Evolutionary conservation across 2,113 vertebrate species (phyloP), one percentile per base, ranked within the genome.

Genomic region (Thalassoma bifasciatum): DNA sequence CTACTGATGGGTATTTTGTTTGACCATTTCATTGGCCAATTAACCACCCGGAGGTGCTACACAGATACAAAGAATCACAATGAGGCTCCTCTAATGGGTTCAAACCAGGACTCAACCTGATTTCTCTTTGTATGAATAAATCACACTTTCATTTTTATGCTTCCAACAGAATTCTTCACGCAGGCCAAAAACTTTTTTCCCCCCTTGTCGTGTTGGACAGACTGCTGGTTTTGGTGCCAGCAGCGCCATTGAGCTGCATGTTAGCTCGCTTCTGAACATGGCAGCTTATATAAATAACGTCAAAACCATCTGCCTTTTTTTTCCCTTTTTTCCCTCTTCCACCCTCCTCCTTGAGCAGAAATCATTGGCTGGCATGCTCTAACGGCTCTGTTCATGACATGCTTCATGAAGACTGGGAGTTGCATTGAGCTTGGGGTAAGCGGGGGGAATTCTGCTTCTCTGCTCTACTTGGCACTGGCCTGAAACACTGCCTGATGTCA

Each of bases 391-490:
- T 84, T 87, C 84, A 87, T 86, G 83, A 91, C 85, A 85, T 79
- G 86, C 87, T 88, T 76, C 10, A 46, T 86, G 78, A 66, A 83
- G 79, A 68, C 72, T 84, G 83, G 74, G 79, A 87, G 69, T 84
- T 88, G 86, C 81, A 76, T 66, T 82, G 86, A 81, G 83, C 72
- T 70, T 52, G 30, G 85, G 77, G 79, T 77, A 83, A 86, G 77
- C 69, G 58, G 71, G 83, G 85, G 90, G 88, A 91, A 87, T 88
- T 90, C 88, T 88, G 82, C 76, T 83, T 62, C 86, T 76, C 77
- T 87, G 87, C 87, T 88, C 90, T 67, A 90, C 84, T 91, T 89
- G 91, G 91, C 89, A 72, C 74, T 50, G 76, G 82, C 74, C 65
- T 54, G 77, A 64, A 75, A 70, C 82, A 30, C 60, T 46, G 84